Conservation (phyloP, 2,113 vertebrate species). For the Ctenodactylus gundi region DNA sequence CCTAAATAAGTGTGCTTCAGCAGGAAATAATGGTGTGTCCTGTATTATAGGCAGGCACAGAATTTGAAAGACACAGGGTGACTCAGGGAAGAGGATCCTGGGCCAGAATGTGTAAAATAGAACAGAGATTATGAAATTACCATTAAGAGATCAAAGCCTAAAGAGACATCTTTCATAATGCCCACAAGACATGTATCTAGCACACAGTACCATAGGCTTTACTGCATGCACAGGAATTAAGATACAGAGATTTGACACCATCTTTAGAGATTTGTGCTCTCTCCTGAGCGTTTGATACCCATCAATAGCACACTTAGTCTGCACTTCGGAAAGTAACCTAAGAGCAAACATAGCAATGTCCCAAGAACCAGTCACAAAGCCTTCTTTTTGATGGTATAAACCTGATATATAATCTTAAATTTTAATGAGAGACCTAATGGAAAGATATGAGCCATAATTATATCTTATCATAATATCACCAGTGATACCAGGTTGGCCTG, state of each 20-base stretch:
- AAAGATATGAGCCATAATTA: not conserved
- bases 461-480: not conserved
- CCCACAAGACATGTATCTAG: too few relatives aligned
- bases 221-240: not conserved
- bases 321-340: not conserved
- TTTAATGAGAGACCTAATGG: not conserved
- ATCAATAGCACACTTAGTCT: not conserved
- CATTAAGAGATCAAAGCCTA: not conserved
- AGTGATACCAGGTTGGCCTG: not conserved
- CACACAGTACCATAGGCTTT: not conserved
- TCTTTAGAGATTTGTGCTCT: not conserved
- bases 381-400: not conserved
- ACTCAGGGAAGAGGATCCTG: not conserved
- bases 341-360: not conserved
- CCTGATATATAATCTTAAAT: not conserved
- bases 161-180: not conserved
- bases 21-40: not conserved
- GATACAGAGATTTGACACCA: not conserved
- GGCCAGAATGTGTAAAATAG: not conserved
- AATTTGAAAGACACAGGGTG: not conserved
- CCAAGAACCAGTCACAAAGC: not conserved
- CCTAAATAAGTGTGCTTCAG: not conserved
- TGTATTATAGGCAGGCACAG: not conserved
- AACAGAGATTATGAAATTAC: not conserved
- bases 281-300: not conserved